Base-by-base conservation (phyloP, 2,113 vertebrate genomes). In the Ophiodon elongatus region DNA sequence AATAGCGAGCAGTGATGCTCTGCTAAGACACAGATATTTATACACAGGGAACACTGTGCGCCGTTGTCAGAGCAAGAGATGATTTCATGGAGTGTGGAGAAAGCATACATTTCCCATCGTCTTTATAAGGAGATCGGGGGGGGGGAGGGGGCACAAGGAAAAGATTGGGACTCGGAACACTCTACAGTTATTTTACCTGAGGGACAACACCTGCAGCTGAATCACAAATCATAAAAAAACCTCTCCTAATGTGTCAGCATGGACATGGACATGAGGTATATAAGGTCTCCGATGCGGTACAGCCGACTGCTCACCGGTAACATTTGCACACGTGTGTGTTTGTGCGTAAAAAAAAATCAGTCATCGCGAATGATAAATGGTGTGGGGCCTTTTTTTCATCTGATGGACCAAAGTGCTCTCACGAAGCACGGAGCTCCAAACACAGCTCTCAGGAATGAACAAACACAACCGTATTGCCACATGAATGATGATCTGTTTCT, bases 261-360 rank as follows among this genome's bases (percentile, higher is more conserved):
- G 86, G 86, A 88, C 71, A 21, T 87, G 74, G 64, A 89, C 76
- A 84, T 95, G 94, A 95, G 94, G 95, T 95, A 95, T 94, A 82
- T 86, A 50, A 82, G 78, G 79, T 89, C 73, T 86, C 52, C 47
- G 73, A 71, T 80, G 82, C 79, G 83, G 79, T 41, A 56, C 75
- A 54, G 50, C 33, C 33, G 62, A 84, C 83, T 81, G 91, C 79
- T 86, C 68, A 66, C 9, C 45, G 47, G 66, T 39, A 66, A 69
- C 67, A 67, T 85, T 69, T 79, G 54, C 73, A 73, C 31, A 60
- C 9, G 33, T 47, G 35, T 56, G 23, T 79, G 76, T 83, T 63
- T 86, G 66, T 29, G 19, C 45, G 59, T 64, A 70, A 75, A 43
- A 45, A 15, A 15, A 9, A 54, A 70, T 66, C 59, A 50, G 41